These are phyloP conservation scores for Cheilosia urbana DNA, from an alignment of 2,888 invertebrate genomes.

Conservation along the genomic window DNA sequence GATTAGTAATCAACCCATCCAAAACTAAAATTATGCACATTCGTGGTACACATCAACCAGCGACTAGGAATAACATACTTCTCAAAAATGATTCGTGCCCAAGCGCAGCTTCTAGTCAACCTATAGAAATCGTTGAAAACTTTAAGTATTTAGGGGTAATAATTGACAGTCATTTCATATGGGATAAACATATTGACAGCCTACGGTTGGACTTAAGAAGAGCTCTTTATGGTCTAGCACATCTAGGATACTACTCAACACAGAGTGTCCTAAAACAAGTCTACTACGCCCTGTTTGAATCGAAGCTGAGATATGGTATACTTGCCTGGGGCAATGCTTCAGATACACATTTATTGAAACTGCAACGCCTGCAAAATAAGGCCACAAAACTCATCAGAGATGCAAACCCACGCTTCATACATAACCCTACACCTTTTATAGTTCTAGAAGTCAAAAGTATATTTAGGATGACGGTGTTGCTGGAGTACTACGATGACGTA, in stretches of 20 bases:
- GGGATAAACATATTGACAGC: constrained; percentile 1
- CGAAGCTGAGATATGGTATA: constrained; percentile 2
- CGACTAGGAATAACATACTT: neutral
- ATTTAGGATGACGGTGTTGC: constrained; percentile 3
- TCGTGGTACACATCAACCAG: neutral
- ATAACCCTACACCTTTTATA: too few relatives aligned
- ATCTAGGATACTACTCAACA: constrained; percentile 1
- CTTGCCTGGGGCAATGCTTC: constrained; percentile 13
- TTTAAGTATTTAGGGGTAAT: constrained; percentile 13
- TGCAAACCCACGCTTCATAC: neutral
- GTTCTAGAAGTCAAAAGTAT: neutral
- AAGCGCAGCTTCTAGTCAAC: neutral
- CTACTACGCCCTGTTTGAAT: constrained; percentile 12
- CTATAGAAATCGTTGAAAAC: constrained; percentile 3
- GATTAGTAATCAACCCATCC: neutral
- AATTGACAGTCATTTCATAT: neutral
- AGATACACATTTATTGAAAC: neutral
- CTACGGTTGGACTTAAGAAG: constrained; percentile 3
- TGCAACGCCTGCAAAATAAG: constrained; percentile 5
- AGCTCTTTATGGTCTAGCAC: constrained; percentile 6
- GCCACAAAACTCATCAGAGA: neutral
- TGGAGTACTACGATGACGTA: neutral
- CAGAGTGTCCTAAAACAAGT: neutral
- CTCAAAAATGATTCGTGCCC: neutral
- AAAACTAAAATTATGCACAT: constrained; percentile 24